phyloP scores from a whole-genome alignment of 2,797 vertebrate species.

The Muscicapa comitata region DNA sequence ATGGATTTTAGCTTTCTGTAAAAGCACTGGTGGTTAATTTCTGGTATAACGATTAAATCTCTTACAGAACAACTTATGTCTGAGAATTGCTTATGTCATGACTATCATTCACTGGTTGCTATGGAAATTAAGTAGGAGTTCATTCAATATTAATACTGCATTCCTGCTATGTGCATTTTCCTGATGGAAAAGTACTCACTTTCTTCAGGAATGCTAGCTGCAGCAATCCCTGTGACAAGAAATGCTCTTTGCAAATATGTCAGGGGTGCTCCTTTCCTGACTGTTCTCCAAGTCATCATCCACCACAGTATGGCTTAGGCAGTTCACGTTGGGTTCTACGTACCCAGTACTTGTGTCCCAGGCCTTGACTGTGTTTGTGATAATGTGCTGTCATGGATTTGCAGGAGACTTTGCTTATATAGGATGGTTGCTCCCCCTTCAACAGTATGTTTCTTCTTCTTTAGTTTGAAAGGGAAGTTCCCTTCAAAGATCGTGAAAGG shows the following conservation, averaged over 20 bases:
- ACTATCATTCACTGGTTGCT: constrained; percentile 28
- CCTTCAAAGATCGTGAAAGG: background rate
- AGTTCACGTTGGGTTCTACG: background rate
- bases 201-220: background rate
- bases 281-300: background rate
- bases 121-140: constrained; percentile 41
- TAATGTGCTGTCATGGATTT: background rate
- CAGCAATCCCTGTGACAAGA: background rate
- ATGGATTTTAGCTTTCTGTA: background rate
- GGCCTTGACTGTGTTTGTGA: background rate
- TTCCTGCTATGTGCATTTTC: background rate
- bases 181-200: background rate
- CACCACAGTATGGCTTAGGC: background rate
- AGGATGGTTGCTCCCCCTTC: background rate
- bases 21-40: constrained; percentile 1
- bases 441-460: background rate
- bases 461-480: background rate
- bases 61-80: constrained; percentile 5
- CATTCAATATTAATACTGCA: constrained; percentile 39
- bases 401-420: background rate
- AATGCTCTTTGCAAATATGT: background rate
- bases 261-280: background rate
- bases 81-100: background rate
- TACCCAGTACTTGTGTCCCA: background rate
- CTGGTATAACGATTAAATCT: background rate